phyloP scores from a whole-genome alignment of 2,888 invertebrate genomes.

The Ophioninae sp. region DNA sequence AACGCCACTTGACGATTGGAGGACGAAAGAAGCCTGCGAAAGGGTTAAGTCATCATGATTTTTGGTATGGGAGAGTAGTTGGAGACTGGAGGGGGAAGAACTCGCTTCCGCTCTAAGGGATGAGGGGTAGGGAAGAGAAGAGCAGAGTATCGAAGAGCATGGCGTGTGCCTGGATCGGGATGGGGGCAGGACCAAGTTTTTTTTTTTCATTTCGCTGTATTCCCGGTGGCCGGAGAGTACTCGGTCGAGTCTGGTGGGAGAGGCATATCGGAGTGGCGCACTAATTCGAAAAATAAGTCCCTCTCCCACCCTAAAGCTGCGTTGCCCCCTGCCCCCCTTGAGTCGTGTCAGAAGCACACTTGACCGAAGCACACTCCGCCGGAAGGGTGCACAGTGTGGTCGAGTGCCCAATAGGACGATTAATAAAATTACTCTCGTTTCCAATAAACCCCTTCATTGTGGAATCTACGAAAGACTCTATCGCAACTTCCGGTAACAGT shows the following conservation, averaged over 20 bases:
- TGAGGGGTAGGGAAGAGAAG: slow-evolving; percentile 8
- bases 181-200: slow-evolving; percentile 50
- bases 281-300: slow-evolving; percentile 78
- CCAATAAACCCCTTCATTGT: slow-evolving; percentile 29
- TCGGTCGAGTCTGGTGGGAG: slow-evolving; percentile 37
- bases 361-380: slow-evolving; percentile 79
- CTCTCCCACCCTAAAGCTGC: slow-evolving; percentile 29
- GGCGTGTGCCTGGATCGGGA: slow-evolving; percentile 48
- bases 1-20: background rate
- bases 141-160: slow-evolving; percentile 26
- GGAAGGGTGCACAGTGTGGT: slow-evolving; percentile 71
- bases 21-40: slow-evolving; percentile 20
- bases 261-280: slow-evolving; percentile 71
- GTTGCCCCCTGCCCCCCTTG: slow-evolving; percentile 52
- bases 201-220: slow-evolving; percentile 41
- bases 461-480: no score
- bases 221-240: slow-evolving; percentile 43
- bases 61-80: slow-evolving; percentile 54
- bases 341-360: slow-evolving; percentile 77
- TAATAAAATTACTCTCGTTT: slow-evolving; percentile 53
- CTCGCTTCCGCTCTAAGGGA: slow-evolving; percentile 26
- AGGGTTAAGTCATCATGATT: slow-evolving; percentile 63
- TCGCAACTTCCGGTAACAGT: background rate
- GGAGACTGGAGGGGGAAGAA: slow-evolving; percentile 57
- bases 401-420: slow-evolving; percentile 60